phyloP scores from a whole-genome alignment of 2,888 invertebrate genomes.

The Cybosia mesomella region DNA sequence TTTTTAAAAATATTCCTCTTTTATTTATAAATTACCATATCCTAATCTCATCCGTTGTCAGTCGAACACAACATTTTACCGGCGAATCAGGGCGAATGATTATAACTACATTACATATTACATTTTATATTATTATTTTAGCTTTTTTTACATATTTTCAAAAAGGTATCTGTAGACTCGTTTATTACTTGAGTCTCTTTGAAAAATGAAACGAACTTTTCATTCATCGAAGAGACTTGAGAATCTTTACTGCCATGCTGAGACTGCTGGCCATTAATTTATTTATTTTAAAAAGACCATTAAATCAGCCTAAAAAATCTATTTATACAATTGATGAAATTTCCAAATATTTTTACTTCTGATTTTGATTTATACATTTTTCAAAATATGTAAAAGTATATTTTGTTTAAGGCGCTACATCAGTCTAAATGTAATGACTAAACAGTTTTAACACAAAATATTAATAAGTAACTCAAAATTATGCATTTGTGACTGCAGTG shows the following conservation, averaged over 20 bases:
- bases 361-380: slow-evolving; percentile 48
- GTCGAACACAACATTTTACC: slow-evolving; percentile 72
- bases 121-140: slow-evolving; percentile 55
- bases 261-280: not conserved
- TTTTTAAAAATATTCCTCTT: slow-evolving; percentile 83
- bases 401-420: slow-evolving; percentile 71
- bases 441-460: slow-evolving; percentile 60
- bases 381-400: slow-evolving; percentile 63
- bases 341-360: not conserved
- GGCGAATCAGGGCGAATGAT: slow-evolving; percentile 74
- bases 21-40: slow-evolving; percentile 83
- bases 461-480: slow-evolving; percentile 56
- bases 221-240: not conserved
- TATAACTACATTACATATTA: slow-evolving; percentile 61
- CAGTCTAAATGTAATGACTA: slow-evolving; percentile 81
- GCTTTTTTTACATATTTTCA: slow-evolving; percentile 60
- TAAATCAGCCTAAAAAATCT: too few relatives aligned
- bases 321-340: not conserved
- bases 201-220: not conserved
- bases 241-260: not conserved
- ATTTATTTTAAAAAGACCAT: not conserved
- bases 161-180: slow-evolving; percentile 46
- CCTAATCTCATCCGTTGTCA: slow-evolving; percentile 78
- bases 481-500: slow-evolving; percentile 55
- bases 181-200: not conserved